Conservation (phyloP, 2,113 vertebrate genomes). For the Tachuris rubrigastra region DNA sequence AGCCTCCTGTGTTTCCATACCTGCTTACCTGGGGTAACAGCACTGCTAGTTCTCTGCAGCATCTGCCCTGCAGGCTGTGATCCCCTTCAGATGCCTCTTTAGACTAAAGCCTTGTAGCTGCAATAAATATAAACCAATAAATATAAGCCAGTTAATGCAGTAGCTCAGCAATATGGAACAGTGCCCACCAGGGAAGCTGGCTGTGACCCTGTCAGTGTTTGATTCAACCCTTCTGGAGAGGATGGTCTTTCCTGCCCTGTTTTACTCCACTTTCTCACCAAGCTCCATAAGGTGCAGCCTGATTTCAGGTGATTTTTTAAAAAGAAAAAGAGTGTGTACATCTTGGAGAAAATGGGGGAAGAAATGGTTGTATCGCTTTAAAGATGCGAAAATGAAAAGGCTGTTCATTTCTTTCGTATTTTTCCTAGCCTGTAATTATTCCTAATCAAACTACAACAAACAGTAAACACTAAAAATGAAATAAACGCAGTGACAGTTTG, state of each 20-base stretch:
- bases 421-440: slow-evolving; percentile 78
- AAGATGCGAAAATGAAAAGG: slow-evolving; percentile 48
- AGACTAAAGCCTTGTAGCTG: background rate
- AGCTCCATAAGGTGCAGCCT: background rate
- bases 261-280: background rate
- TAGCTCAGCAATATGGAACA: background rate
- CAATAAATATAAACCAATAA: slow-evolving; percentile 14
- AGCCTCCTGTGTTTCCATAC: background rate
- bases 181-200: background rate
- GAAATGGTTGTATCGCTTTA: slow-evolving; percentile 45
- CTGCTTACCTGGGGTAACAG: background rate
- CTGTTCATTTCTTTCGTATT: slow-evolving; percentile 68
- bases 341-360: background rate
- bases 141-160: background rate
- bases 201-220: background rate
- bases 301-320: background rate
- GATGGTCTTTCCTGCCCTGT: background rate
- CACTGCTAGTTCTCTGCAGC: background rate
- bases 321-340: background rate
- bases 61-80: rapidly evolving
- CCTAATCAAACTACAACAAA: slow-evolving; percentile 80
- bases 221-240: background rate
- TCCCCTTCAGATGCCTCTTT: background rate
- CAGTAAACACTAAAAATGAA: slow-evolving; percentile 80
- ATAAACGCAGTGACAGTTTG: slow-evolving; percentile 80